phyloP scores from a whole-genome alignment of 1,140 invertebrate genomes.

The Aphelenchoides besseyi region DNA sequence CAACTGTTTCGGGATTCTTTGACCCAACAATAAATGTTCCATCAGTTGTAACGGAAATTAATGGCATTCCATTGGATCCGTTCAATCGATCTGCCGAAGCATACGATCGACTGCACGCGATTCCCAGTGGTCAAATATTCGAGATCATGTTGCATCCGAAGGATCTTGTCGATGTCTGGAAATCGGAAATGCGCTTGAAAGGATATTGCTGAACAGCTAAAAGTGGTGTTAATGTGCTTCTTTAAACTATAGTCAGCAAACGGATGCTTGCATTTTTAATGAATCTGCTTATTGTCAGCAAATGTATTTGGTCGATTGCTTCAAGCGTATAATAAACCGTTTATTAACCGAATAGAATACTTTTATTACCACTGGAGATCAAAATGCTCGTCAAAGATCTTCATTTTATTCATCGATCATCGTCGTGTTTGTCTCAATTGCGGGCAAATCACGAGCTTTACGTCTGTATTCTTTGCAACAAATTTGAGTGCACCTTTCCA shows the following conservation, averaged over 20 bases:
- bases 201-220: neutral
- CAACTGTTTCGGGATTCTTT: neutral
- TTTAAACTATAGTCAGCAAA: too few species aligned
- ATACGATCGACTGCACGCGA: neutral
- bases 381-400: neutral
- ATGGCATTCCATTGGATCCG: constrained; percentile 13
- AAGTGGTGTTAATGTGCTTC: too few species aligned
- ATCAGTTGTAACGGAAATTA: constrained; percentile 17
- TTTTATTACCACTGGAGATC: neutral
- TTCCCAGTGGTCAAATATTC: constrained; percentile 13
- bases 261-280: too few species aligned
- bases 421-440: neutral
- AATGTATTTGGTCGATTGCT: too few species aligned
- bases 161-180: constrained; percentile 4
- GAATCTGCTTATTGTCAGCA: too few species aligned
- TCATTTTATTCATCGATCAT: constrained; percentile 6
- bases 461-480: constrained; percentile 56
- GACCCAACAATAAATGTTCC: neutral
- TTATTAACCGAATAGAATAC: constrained; percentile 7
- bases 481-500: constrained; percentile 60
- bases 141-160: constrained; percentile 13
- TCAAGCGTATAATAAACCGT: constrained; percentile 16
- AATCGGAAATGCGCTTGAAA: neutral
- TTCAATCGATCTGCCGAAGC: neutral
- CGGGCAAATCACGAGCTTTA: neutral